Percentiles rank a stretch among this genome's conserved stretches.
Evolutionary conservation across 2,888 invertebrate species (phyloP).

Genomic region (Ormia ochracea): DNA sequence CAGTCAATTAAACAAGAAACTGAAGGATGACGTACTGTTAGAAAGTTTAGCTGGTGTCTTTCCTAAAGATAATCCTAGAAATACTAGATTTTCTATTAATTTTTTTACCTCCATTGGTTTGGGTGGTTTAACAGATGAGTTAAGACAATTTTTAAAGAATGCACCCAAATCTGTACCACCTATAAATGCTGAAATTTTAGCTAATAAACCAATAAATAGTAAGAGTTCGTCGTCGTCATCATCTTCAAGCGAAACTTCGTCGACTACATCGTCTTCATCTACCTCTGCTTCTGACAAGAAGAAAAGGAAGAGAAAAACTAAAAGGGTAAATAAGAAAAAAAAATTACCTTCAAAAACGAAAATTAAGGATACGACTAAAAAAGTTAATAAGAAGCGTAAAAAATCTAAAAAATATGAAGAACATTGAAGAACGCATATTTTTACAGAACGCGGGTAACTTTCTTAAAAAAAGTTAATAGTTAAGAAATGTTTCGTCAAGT

Average conservation of each 20-base stretch:
- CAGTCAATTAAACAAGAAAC: slow-evolving; percentile 90
- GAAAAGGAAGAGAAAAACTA: slow-evolving; percentile 47
- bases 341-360: slow-evolving; percentile 44
- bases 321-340: slow-evolving; percentile 59
- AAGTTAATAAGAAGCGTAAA: slow-evolving; percentile 63
- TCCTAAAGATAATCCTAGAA: slow-evolving; percentile 96
- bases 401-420: slow-evolving; percentile 46
- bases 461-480: too few species aligned
- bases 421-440: too few species aligned
- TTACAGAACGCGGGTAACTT: too few species aligned
- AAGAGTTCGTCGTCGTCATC: slow-evolving; percentile 60
- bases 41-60: slow-evolving; percentile 93
- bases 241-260: slow-evolving; percentile 64
- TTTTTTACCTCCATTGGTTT: slow-evolving; percentile 98
- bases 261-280: slow-evolving; percentile 62
- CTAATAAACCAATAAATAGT: slow-evolving; percentile 67
- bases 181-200: slow-evolving; percentile 72
- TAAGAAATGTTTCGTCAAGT: too few species aligned
- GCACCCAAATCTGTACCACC: slow-evolving; percentile 75
- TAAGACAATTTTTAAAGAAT: slow-evolving; percentile 89
- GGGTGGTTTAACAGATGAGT: slow-evolving; percentile 95
- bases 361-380: slow-evolving; percentile 62
- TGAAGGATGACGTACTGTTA: slow-evolving; percentile 92
- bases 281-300: slow-evolving; percentile 65
- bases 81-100: slow-evolving; percentile 97